Conservation (phyloP, 53 echinoderm and acorn worm genomes). For the Echinometra lucunter region DNA sequence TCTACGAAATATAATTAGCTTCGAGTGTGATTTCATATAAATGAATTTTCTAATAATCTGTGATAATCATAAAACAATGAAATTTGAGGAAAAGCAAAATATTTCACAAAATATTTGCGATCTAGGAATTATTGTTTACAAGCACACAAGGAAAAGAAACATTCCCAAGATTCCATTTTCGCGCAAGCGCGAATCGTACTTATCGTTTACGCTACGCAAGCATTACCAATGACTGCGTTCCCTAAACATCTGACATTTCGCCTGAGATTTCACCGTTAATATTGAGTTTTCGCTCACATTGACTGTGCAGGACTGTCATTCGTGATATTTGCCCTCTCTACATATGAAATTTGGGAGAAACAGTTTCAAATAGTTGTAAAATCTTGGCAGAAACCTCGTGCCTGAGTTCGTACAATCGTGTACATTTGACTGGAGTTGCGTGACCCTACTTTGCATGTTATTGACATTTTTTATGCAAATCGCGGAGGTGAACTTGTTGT, state of each 20-base stretch:
- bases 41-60: too few relatives aligned
- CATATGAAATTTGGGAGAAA: not conserved
- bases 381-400: constrained; percentile 12
- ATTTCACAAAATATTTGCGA: not conserved
- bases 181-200: constrained; percentile 30
- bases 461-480: constrained; percentile 68
- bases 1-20: not conserved
- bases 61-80: not conserved
- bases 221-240: not conserved
- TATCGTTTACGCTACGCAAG: constrained; percentile 43
- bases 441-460: constrained; percentile 63
- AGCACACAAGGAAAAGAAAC: constrained; percentile 18
- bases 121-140: not conserved
- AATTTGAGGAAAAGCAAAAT: not conserved
- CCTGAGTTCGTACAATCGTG: not conserved
- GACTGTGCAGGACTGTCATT: constrained; percentile 29
- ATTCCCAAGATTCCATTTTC: constrained; percentile 63
- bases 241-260: constrained; percentile 30
- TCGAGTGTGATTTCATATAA: not conserved
- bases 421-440: constrained; percentile 37
- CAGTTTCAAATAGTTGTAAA: not conserved
- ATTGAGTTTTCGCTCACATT: not conserved
- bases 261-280: constrained; percentile 32
- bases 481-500: constrained; percentile 43
- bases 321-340: not conserved